phyloP scores from a whole-genome alignment of 2,888 invertebrate species.

The Ormyrus rosae region DNA sequence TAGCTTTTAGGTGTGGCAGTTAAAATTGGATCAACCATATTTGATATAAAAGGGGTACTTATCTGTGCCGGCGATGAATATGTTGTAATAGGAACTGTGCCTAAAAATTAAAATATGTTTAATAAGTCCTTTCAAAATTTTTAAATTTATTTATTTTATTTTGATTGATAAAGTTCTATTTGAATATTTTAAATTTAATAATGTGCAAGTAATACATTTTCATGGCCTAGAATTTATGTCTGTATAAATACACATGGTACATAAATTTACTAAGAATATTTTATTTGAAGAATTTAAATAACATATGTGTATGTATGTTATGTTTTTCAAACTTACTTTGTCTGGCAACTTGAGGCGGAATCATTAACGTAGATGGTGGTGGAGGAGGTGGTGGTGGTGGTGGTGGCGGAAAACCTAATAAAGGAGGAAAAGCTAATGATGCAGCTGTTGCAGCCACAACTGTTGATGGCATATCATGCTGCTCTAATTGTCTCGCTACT shows the following conservation, averaged over 20 bases:
- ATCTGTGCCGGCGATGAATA: slow-evolving; percentile 74
- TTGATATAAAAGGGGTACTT: slow-evolving; percentile 70
- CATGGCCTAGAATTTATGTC: no score
- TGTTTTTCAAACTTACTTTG: slow-evolving; percentile 70
- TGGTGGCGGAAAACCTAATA: slow-evolving; percentile 80
- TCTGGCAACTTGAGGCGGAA: slow-evolving; percentile 82
- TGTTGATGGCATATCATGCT: slow-evolving; percentile 76
- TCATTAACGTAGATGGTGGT: slow-evolving; percentile 82
- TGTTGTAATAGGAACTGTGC: slow-evolving; percentile 71
- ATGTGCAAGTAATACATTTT: no score
- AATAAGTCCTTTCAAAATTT: no score
- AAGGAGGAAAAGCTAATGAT: slow-evolving; percentile 75
- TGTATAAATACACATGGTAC: no score
- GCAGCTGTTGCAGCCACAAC: slow-evolving; percentile 73
- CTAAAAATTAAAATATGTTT: slow-evolving; percentile 19
- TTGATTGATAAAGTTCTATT: no score
- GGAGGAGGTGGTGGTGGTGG: slow-evolving; percentile 84
- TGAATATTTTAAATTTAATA: no score
- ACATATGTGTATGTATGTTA: no score
- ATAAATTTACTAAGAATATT: no score
- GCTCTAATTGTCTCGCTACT: slow-evolving; percentile 82
- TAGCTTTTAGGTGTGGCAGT: slow-evolving; percentile 76
- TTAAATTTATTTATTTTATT: no score
- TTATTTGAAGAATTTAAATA: no score
- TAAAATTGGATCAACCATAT: slow-evolving; percentile 69